A percentile compares a stretch with the other conserved stretches of the same genome.
phyloP scores from a whole-genome alignment of 2,113 vertebrate species.

The Coracopsis vasa region DNA sequence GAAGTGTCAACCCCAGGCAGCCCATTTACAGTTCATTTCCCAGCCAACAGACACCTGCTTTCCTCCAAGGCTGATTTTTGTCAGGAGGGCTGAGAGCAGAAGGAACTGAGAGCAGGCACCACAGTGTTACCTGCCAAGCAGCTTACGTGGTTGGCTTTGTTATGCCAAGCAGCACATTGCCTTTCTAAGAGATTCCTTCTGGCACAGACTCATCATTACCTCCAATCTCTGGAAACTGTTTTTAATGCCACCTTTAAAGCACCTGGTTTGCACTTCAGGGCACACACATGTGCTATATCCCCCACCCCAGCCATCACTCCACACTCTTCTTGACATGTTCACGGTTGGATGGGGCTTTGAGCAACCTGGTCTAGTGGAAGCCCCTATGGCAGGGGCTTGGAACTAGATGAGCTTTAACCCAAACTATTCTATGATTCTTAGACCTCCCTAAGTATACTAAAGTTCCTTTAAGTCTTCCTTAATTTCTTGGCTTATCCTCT shows the following conservation, averaged over 20 bases:
- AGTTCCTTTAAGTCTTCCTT: neutral
- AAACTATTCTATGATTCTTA: neutral
- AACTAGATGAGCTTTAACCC: neutral
- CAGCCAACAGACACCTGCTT: neutral
- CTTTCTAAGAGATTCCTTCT: neutral
- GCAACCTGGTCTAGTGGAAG: neutral
- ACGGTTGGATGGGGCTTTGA: neutral
- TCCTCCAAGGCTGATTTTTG: neutral
- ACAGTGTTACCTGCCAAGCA: neutral
- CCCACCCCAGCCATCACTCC: neutral
- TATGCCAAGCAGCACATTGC: neutral
- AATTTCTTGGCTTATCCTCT: neutral
- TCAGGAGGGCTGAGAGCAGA: neutral
- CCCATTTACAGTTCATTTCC: neutral
- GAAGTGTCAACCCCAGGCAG: neutral
- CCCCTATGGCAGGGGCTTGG: neutral
- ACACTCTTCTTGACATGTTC: neutral
- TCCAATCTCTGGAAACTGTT: neutral
- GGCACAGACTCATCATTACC: neutral
- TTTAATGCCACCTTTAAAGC: neutral
- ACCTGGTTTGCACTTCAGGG: neutral
- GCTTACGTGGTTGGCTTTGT: fast-evolving
- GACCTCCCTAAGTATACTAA: neutral
- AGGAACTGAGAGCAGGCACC: neutral
- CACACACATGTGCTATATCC: neutral